phyloP scores from a whole-genome alignment of 2,113 vertebrate species.

The Bubalus kerabau region DNA sequence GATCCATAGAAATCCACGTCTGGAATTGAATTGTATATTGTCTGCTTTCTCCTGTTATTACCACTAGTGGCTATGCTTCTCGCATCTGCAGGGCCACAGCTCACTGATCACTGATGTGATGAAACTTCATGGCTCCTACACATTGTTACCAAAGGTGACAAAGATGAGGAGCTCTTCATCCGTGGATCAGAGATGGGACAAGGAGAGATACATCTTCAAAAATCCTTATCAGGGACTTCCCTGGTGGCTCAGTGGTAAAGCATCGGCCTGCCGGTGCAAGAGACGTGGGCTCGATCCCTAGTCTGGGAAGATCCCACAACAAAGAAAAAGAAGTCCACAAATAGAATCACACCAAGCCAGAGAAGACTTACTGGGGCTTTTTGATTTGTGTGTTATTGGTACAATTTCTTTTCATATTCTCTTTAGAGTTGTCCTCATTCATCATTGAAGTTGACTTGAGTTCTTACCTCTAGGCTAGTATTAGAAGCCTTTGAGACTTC shows the following conservation, averaged over 20 bases:
- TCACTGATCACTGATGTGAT: conserved; percentile 53
- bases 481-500: conserved; percentile 9
- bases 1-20: background rate
- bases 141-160: conserved; percentile 43
- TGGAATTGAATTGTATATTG: background rate
- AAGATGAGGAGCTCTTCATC: conserved; percentile 41
- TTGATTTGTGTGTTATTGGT: conserved; percentile 49
- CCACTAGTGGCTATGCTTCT: conserved; percentile 11
- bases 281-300: background rate
- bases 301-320: background rate
- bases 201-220: conserved; percentile 38
- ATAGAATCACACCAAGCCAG: conserved; percentile 46
- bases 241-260: background rate
- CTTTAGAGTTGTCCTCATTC: conserved; percentile 37
- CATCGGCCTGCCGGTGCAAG: fast-evolving
- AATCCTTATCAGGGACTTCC: background rate
- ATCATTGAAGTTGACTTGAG: background rate
- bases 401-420: conserved; percentile 58
- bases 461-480: background rate
- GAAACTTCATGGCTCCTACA: conserved; percentile 42
- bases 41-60: conserved; percentile 14
- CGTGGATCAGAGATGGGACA: conserved; percentile 54
- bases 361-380: background rate
- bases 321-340: background rate
- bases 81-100: conserved; percentile 33